phyloP scores from a whole-genome alignment of 2,113 vertebrate species.

The Todiramphus saurophagus region DNA sequence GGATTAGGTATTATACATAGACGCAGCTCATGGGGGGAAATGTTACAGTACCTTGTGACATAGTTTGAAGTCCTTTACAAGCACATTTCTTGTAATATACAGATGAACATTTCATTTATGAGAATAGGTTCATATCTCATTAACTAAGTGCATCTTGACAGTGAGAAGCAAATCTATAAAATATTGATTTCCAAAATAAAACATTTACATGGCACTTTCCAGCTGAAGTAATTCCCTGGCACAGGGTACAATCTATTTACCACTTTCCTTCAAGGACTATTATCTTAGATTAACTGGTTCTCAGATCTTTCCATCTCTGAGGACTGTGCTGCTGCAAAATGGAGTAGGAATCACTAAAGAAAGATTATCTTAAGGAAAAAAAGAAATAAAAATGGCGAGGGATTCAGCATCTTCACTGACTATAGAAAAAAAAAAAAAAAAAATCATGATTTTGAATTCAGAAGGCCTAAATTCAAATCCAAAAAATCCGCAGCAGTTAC shows the following conservation, averaged over 20 bases:
- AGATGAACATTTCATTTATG: conserved; percentile 3
- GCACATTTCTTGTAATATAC: conserved; percentile 4
- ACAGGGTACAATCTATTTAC: neutral
- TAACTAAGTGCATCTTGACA: conserved; percentile 10
- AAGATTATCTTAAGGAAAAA: neutral
- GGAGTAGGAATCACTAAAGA: neutral
- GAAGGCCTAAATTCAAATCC: neutral
- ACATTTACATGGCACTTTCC: neutral
- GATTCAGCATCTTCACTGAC: neutral
- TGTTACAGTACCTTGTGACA: neutral
- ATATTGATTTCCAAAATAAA: conserved; percentile 40
- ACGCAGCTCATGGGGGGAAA: neutral
- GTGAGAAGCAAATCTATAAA: conserved; percentile 31
- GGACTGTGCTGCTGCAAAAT: neutral
- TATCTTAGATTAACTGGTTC: neutral
- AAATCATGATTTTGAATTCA: neutral
- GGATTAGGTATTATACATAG: neutral
- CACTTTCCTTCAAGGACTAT: conserved; percentile 2
- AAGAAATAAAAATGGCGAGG: neutral
- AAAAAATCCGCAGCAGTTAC: neutral
- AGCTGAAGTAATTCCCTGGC: neutral
- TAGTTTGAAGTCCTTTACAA: conserved; percentile 34
- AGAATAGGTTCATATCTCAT: neutral
- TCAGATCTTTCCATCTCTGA: neutral
- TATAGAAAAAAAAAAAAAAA: neutral